Evolutionary conservation across 92 coral and sea anemone genomes (phyloP).

Genomic region (Epizoanthus ramosus): DNA sequence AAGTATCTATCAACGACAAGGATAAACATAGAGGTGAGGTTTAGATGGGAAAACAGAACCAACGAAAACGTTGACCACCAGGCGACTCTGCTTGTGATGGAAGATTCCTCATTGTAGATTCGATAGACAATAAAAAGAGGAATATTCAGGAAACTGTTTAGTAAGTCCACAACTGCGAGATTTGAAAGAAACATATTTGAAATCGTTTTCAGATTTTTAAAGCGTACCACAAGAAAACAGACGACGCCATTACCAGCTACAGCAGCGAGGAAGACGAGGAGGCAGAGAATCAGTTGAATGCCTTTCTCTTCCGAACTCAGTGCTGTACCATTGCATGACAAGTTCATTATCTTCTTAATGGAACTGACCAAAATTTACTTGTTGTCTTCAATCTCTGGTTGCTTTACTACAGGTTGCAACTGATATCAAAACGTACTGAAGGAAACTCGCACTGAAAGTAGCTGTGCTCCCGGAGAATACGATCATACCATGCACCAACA

Average conservation of each 20-base stretch:
- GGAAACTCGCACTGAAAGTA: too few species aligned
- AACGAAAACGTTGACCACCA: not conserved
- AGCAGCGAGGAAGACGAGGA: not conserved
- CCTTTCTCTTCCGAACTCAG: not conserved
- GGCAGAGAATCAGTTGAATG: not conserved
- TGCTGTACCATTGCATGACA: not conserved
- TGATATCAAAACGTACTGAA: too few species aligned
- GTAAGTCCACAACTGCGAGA: not conserved
- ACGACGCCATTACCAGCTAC: slow-evolving; percentile 3
- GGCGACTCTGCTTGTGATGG: not conserved
- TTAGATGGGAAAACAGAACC: not conserved
- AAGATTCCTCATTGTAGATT: not conserved
- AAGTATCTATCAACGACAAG: not conserved
- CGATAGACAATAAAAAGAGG: not conserved
- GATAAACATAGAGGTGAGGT: slow-evolving; percentile 2
- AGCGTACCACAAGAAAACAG: slow-evolving; percentile 2
- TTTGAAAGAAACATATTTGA: slow-evolving; percentile 1
- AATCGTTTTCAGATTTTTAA: slow-evolving; percentile 19
- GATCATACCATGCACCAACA: too few species aligned
- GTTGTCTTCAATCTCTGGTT: too few species aligned
- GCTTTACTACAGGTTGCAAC: too few species aligned
- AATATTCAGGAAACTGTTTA: not conserved
- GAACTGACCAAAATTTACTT: too few species aligned
- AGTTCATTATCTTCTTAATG: too few species aligned
- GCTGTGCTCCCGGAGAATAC: too few species aligned